These are phyloP conservation scores for Sporophila hypoxantha DNA, from an alignment of 2,113 vertebrate species.

Conservation along the genomic window DNA sequence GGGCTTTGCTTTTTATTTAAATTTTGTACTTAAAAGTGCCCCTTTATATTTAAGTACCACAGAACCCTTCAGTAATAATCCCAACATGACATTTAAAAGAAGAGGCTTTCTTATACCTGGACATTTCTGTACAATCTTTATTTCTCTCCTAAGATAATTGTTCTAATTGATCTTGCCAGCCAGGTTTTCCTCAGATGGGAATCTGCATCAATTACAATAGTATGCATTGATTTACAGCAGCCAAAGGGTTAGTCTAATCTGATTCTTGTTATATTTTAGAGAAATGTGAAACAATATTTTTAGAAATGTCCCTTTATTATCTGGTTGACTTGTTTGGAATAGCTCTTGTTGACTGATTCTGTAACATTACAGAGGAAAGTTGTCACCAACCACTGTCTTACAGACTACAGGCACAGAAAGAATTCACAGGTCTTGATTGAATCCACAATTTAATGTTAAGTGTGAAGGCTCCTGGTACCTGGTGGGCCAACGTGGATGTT, in stretches of 20 bases:
- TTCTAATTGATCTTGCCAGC: not conserved
- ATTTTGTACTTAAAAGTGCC: constrained; percentile 1
- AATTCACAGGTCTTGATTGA: not conserved
- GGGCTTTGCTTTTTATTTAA: constrained; percentile 21
- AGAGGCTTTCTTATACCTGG: not conserved
- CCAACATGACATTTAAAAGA: not conserved
- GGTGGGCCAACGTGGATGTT: not conserved
- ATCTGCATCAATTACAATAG: not conserved
- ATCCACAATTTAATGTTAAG: not conserved
- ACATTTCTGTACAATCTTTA: not conserved
- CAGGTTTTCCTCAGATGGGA: not conserved
- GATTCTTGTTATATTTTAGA: not conserved
- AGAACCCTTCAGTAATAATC: not conserved
- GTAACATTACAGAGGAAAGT: not conserved
- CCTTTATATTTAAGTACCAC: not conserved
- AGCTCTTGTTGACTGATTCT: not conserved
- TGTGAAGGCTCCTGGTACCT: not conserved
- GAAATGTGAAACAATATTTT: not conserved
- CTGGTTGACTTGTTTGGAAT: not conserved
- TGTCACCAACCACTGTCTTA: not conserved
- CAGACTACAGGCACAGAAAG: not conserved
- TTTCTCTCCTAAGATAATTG: not conserved
- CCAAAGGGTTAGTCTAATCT: not conserved
- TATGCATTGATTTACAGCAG: not conserved
- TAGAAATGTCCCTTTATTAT: not conserved